A percentile compares a stretch with the other conserved stretches of the same genome.
Evolutionary conservation across 2,888 invertebrate species (phyloP).

Genomic region (Apantesis nais): DNA sequence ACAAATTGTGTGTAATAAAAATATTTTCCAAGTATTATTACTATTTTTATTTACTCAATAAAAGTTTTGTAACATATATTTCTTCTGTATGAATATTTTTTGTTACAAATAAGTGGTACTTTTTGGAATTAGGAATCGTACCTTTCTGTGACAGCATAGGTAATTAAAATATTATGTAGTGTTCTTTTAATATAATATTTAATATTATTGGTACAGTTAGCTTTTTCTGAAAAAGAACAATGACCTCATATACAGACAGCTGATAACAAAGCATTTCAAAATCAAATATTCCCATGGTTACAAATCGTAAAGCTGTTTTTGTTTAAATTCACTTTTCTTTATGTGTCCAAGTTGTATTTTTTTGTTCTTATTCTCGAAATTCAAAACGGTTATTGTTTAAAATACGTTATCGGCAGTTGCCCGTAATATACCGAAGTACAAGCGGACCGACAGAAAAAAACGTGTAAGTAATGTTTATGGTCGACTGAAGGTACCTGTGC

Average conservation of each 20-base stretch:
- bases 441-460: slow-evolving; percentile 36
- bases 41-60: too few species aligned
- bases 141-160: background rate
- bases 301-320: slow-evolving; percentile 10
- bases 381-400: slow-evolving; percentile 35
- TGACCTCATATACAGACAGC: background rate
- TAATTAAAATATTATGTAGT: background rate
- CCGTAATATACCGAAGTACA: slow-evolving; percentile 28
- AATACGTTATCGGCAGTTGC: slow-evolving; percentile 25
- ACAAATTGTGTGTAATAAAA: too few species aligned
- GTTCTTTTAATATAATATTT: background rate
- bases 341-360: slow-evolving; percentile 20
- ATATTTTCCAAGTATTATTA: too few species aligned
- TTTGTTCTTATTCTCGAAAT: slow-evolving; percentile 19
- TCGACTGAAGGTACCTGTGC: slow-evolving; percentile 39
- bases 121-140: too few species aligned
- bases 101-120: too few species aligned
- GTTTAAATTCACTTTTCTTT: slow-evolving; percentile 24
- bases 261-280: background rate
- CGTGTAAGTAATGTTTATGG: slow-evolving; percentile 36
- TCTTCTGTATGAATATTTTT: too few species aligned
- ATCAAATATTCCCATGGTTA: background rate
- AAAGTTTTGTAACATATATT: too few species aligned
- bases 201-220: background rate
- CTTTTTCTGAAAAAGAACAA: background rate